phyloP scores from a whole-genome alignment of 2,113 vertebrate genomes.

The Poecilia latipinna region DNA sequence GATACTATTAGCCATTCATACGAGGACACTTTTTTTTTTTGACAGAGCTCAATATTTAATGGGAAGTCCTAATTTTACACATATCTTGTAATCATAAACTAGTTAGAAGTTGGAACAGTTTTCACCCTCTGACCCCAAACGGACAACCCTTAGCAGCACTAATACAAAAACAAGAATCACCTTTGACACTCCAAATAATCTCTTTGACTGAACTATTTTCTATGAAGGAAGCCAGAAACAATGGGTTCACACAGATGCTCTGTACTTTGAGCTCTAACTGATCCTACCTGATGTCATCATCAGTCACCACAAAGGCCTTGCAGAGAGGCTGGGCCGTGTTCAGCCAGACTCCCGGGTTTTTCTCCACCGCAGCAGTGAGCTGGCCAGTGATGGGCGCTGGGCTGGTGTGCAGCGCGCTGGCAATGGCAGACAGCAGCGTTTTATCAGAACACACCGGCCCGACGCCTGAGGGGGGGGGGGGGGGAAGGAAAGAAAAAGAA shows the following conservation, averaged over 20 bases:
- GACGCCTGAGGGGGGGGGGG: constrained; percentile 79
- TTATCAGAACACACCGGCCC: constrained; percentile 93
- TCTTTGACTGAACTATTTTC: background rate
- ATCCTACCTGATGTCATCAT: constrained; percentile 94
- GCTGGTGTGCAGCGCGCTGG: constrained; percentile 95
- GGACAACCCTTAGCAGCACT: background rate
- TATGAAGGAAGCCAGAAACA: background rate
- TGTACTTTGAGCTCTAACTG: background rate
- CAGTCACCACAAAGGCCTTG: constrained; percentile 97
- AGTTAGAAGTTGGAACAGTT: background rate
- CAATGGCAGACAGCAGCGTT: constrained; percentile 92
- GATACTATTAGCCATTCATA: too few species aligned
- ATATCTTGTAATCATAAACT: too few species aligned
- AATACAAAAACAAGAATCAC: background rate
- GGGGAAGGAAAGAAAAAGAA: background rate
- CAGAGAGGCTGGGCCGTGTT: constrained; percentile 95
- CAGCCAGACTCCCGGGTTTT: constrained; percentile 97
- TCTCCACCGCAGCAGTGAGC: constrained; percentile 93
- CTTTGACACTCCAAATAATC: background rate
- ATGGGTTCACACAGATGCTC: background rate
- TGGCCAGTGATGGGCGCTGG: constrained; percentile 93
- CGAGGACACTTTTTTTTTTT: too few species aligned
- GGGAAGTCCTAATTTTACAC: too few species aligned
- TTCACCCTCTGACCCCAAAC: background rate
- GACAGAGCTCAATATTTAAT: too few species aligned